Evolutionary conservation across 2,797 vertebrate species (phyloP).

Genomic region (Discoglossus pictus): DNA sequence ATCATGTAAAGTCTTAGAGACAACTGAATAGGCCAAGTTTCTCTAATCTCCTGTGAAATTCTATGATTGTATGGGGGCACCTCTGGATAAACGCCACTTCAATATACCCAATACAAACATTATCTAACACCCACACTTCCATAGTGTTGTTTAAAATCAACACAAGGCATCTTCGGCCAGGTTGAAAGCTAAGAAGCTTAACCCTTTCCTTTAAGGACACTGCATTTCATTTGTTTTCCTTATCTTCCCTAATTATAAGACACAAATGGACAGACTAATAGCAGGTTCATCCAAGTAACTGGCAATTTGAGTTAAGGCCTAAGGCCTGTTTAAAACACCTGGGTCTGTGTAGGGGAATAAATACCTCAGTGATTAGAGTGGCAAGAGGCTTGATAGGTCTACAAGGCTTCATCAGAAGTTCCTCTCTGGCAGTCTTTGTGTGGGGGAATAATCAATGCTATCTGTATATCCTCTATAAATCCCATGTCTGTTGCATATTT

Average conservation of each 20-base stretch:
- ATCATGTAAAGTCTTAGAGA: too few species aligned
- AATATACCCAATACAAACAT: too few species aligned
- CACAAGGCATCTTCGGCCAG: neutral
- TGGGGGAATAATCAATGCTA: constrained; percentile 1
- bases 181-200: constrained; percentile 14
- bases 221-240: constrained; percentile 9
- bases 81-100: too few species aligned
- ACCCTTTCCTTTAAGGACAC: constrained; percentile 5
- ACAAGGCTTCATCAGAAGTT: constrained; percentile 12
- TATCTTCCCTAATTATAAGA: constrained; percentile 33
- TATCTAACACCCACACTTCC: too few species aligned
- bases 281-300: constrained; percentile 14
- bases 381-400: neutral
- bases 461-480: constrained; percentile 17
- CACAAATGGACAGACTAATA: constrained; percentile 33
- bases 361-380: constrained; percentile 14
- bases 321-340: constrained; percentile 25
- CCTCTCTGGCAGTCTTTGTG: neutral
- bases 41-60: too few species aligned
- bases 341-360: constrained; percentile 22
- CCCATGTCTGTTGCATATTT: neutral
- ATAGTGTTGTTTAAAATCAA: too few species aligned
- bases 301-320: constrained; percentile 13
- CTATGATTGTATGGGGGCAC: too few species aligned
- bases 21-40: too few species aligned